These are phyloP conservation scores for Ictalurus furcatus DNA, from an alignment of 2,113 vertebrate genomes.

Conservation along the genomic window DNA sequence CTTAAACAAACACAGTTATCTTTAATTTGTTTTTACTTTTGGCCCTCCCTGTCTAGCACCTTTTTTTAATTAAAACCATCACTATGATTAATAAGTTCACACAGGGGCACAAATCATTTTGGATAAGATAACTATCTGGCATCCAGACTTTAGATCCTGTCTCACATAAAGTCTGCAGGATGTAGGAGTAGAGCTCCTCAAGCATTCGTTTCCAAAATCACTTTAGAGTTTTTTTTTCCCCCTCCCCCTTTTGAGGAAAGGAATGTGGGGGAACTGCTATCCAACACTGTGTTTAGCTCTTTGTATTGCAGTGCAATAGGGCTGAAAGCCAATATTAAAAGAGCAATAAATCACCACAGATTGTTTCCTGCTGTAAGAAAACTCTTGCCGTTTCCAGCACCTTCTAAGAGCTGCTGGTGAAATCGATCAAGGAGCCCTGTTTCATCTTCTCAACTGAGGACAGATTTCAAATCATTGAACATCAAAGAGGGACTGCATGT, in stretches of 20 bases:
- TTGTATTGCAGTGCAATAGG: slow-evolving; percentile 25
- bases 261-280: slow-evolving; percentile 13
- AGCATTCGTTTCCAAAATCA: slow-evolving; percentile 13
- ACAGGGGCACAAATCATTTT: slow-evolving; percentile 61
- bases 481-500: background rate
- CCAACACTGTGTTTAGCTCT: slow-evolving; percentile 38
- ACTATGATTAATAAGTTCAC: slow-evolving; percentile 58
- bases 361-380: slow-evolving; percentile 31
- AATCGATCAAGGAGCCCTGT: slow-evolving; percentile 26
- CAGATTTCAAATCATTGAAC: slow-evolving; percentile 2
- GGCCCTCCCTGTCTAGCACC: slow-evolving; percentile 10
- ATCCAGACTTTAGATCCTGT: slow-evolving; percentile 39
- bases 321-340: slow-evolving; percentile 58
- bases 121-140: slow-evolving; percentile 63
- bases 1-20: slow-evolving; percentile 4
- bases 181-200: background rate
- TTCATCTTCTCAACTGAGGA: slow-evolving; percentile 29
- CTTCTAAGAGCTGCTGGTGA: slow-evolving; percentile 31
- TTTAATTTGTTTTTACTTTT: slow-evolving; percentile 48
- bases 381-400: slow-evolving; percentile 33
- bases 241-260: background rate
- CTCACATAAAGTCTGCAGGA: slow-evolving; percentile 46
- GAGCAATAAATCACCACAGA: slow-evolving; percentile 57
- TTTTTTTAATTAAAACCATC: slow-evolving; percentile 63
- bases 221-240: slow-evolving; percentile 1